A percentile compares a stretch with the other conserved stretches of the same genome.
Evolutionary conservation across 1,140 invertebrate genomes (phyloP).

Genomic region (Halotydeus destructor): DNA sequence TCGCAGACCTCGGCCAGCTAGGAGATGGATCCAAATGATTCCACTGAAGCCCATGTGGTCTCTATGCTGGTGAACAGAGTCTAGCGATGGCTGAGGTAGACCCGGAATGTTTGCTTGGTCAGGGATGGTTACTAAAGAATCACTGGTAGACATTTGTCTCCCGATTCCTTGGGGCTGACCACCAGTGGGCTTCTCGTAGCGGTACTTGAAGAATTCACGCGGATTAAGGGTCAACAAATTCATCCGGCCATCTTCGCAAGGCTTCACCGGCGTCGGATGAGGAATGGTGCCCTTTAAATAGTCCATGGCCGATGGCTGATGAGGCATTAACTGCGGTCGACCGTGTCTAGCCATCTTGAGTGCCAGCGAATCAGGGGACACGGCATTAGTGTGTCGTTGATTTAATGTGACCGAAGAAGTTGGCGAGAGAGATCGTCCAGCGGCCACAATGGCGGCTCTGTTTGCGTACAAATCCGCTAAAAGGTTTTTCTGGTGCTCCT

Average conservation of each 20-base stretch:
- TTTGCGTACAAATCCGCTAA: constrained; percentile 10
- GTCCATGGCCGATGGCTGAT: neutral
- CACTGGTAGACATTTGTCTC: no score
- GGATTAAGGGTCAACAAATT: constrained; percentile 16
- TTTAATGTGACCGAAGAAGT: neutral
- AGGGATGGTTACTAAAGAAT: no score
- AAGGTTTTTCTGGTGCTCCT: constrained; percentile 9
- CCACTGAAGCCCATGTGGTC: constrained; percentile 16
- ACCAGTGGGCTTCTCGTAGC: constrained; percentile 12
- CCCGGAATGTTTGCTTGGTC: no score
- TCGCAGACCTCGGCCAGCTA: constrained; percentile 17
- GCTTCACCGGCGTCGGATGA: constrained; percentile 43
- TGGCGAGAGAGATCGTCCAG: neutral
- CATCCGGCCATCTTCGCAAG: constrained; percentile 16
- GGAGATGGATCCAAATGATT: constrained; percentile 17
- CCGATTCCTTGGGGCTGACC: no score
- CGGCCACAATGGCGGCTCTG: neutral
- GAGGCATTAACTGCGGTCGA: neutral
- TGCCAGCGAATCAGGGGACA: constrained; percentile 20
- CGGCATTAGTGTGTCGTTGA: constrained; percentile 19
- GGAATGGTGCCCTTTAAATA: constrained; percentile 36
- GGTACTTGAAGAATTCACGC: constrained; percentile 16
- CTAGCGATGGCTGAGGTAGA: no score
- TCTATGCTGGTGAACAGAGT: no score
- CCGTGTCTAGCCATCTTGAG: neutral